Evolutionary conservation across 2,888 invertebrate genomes (phyloP).

Genomic region (Colletes collaris): DNA sequence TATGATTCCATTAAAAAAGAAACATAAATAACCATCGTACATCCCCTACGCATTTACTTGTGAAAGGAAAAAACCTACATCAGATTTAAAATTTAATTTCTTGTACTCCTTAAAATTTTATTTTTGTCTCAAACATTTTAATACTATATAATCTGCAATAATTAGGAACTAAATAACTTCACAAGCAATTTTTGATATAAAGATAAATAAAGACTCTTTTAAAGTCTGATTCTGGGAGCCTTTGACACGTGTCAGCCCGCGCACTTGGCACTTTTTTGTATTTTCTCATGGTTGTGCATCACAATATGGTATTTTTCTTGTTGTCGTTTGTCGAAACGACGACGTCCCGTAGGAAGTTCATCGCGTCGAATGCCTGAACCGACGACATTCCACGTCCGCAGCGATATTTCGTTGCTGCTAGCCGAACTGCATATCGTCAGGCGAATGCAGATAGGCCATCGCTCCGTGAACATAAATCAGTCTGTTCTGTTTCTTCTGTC

Average conservation of each 20-base stretch:
- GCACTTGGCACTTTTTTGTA: conserved; percentile 8
- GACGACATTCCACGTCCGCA: conserved; percentile 28
- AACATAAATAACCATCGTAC: too few species aligned
- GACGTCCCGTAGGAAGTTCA: conserved; percentile 36
- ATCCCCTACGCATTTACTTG: too few species aligned
- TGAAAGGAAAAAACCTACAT: too few species aligned
- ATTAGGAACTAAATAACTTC: too few species aligned
- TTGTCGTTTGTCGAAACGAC: conserved; percentile 17
- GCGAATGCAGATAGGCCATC: conserved; percentile 67
- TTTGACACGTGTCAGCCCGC: conserved; percentile 29
- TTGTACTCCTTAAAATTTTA: too few species aligned
- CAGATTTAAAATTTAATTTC: too few species aligned
- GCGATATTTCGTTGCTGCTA: conserved; percentile 22
- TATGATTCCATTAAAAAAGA: too few species aligned
- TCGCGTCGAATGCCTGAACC: conserved; percentile 24
- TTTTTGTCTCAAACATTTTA: too few species aligned
- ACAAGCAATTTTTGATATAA: neutral
- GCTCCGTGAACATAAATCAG: conserved; percentile 78
- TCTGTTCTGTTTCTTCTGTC: conserved; percentile 77
- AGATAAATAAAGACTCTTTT: neutral
- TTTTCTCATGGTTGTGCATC: conserved; percentile 28
- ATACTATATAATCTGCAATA: too few species aligned
- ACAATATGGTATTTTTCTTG: conserved; percentile 16
- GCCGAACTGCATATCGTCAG: conserved; percentile 47
- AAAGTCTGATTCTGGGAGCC: conserved; percentile 8